Base-by-base conservation (phyloP, 2,113 vertebrate species). In the Blennius ocellaris region DNA sequence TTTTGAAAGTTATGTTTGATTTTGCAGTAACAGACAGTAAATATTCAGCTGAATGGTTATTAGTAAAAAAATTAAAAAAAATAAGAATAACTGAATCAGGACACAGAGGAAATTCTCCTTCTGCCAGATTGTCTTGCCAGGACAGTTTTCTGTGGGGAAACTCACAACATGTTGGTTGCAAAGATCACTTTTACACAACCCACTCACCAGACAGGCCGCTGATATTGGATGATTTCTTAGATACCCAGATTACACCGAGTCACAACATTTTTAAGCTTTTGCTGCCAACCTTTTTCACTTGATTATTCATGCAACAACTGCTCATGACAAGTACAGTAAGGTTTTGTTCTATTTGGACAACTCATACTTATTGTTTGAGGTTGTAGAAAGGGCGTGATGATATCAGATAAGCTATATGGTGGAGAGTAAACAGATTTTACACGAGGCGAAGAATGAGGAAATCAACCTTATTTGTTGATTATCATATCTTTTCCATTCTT, bases 121-220 rank as follows among this genome's bases (percentile, higher is more conserved):
- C 38, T 76, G 81, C 72, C 77, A 80, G 68, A 73, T 55, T 48
- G 15, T 21, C 16, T 45, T 73, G 73, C 73, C 69, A 81, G 73
- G 78, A 84, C 59, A 53, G 21, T 81, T 81, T 78, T 77, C 73
- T 84, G 78, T 84, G 73, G 73, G 73, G 69, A 84, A 84, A 77
- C 82, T 84, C 69, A 61, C 77, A 77, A 84, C 73, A 73, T 78
- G 82, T 81, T 65, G 69, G 60, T 70, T 81, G 55, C 60, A 84
- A 70, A 78, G 78, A 74, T 81, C 65, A 73, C 41, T 76, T 64
- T 81, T 72, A 60, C 57, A 78, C 79, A 85, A 53, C 83, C 83
- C 75, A 85, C 83, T 76, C 83, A 82, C 69, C 62, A 75, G 75
- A 81, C 66, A 78, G 61, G 67, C 49, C 12, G 54, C 62, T 65